Evolutionary conservation across 2,888 invertebrate species (phyloP).

Genomic region (Omphaloscelis lunosa): DNA sequence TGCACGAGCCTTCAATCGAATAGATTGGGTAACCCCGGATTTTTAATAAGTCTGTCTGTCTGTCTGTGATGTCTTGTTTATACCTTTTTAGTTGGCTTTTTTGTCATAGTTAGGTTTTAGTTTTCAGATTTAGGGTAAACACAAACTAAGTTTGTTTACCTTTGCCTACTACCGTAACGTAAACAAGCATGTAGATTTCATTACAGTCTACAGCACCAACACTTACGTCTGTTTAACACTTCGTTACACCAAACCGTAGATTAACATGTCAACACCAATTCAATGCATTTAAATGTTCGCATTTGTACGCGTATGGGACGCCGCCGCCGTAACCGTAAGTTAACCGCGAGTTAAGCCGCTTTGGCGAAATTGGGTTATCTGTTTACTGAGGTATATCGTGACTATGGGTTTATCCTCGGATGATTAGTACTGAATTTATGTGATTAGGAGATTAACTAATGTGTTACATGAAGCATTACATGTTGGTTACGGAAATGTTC

Average conservation of each 20-base stretch:
- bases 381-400: slow-evolving; percentile 32
- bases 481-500: neutral
- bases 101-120: no score
- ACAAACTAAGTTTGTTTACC: no score
- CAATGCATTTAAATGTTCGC: slow-evolving; percentile 76
- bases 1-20: no score
- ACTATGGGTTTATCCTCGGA: slow-evolving; percentile 16
- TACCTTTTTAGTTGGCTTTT: no score
- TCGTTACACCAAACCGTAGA: slow-evolving; percentile 23
- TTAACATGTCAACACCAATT: slow-evolving; percentile 49
- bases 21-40: no score
- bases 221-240: neutral
- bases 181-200: neutral
- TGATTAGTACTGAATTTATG: slow-evolving; percentile 33
- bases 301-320: slow-evolving; percentile 62
- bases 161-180: no score
- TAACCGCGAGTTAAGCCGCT: slow-evolving; percentile 55
- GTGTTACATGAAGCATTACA: neutral
- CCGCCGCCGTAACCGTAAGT: slow-evolving; percentile 49
- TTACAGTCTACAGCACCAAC: neutral
- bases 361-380: slow-evolving; percentile 53
- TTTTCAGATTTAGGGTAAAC: no score
- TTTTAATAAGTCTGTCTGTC: no score
- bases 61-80: no score
- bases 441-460: slow-evolving; percentile 36